Percentiles rank a stretch among this genome's conserved stretches.
Evolutionary conservation across 2,113 vertebrate species (phyloP).

Genomic region (Dryoscopus gambensis): DNA sequence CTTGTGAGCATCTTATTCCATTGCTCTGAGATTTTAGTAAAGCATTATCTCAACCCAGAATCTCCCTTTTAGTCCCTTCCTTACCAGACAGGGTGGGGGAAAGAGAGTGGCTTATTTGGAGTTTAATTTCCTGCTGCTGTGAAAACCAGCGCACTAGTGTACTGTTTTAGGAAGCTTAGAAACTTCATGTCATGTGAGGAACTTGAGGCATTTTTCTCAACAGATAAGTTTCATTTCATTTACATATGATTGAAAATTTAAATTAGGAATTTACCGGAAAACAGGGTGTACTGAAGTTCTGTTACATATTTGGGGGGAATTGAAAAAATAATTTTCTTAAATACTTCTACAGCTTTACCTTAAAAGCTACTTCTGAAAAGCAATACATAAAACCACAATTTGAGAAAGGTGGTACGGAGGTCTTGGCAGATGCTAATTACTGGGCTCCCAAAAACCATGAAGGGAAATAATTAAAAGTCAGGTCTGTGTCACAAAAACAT

Average conservation of each 20-base stretch:
- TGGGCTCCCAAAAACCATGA: background rate
- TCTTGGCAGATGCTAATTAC: background rate
- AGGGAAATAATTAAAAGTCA: background rate
- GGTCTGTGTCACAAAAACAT: background rate
- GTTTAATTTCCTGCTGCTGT: background rate
- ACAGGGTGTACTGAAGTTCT: background rate
- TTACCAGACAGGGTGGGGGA: background rate
- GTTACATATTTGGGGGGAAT: background rate
- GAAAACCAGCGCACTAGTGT: background rate
- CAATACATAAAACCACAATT: background rate
- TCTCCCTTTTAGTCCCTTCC: background rate
- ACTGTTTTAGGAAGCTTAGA: background rate
- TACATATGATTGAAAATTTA: background rate
- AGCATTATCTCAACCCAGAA: rapidly evolving
- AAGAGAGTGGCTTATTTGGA: background rate
- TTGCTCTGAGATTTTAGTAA: background rate
- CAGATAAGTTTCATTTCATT: background rate
- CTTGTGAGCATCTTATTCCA: rapidly evolving
- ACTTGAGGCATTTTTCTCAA: background rate
- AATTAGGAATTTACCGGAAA: background rate
- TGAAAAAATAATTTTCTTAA: background rate
- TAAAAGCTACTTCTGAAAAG: background rate
- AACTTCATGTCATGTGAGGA: background rate
- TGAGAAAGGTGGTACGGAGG: background rate
- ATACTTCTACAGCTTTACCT: background rate